Evolutionary conservation across 2,113 vertebrate genomes (phyloP).

Genomic region (Lagopus muta): DNA sequence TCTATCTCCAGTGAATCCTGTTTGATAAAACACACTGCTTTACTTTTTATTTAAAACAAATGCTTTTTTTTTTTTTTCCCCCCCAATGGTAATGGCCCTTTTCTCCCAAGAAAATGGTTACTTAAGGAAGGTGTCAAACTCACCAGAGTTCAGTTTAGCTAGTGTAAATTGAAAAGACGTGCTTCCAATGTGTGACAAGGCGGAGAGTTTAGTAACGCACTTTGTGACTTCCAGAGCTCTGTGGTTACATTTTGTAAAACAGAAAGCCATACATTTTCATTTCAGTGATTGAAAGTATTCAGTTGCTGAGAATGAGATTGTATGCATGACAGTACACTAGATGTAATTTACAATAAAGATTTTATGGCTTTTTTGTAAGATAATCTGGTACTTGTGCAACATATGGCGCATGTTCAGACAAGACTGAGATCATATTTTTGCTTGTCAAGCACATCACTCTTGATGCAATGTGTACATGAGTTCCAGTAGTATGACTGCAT

Average conservation of each 20-base stretch:
- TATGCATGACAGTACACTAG: neutral
- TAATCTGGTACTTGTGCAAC: neutral
- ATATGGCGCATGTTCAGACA: neutral
- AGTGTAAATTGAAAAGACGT: neutral
- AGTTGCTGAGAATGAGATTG: neutral
- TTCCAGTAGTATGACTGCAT: neutral
- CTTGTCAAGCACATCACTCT: neutral
- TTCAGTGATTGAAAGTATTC: neutral
- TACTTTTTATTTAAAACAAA: neutral
- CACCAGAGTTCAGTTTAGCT: neutral
- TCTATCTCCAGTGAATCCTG: neutral
- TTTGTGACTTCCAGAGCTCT: neutral
- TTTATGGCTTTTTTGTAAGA: too few species aligned
- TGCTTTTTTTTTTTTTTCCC: fast-evolving
- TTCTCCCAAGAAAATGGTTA: neutral
- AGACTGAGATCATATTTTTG: neutral
- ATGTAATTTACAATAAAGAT: neutral
- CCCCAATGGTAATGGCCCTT: neutral
- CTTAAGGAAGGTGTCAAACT: neutral
- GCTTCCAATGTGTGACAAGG: fast-evolving
- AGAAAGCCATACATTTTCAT: neutral
- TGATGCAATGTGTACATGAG: neutral
- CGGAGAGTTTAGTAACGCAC: neutral
- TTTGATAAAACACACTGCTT: neutral
- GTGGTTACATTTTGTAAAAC: neutral